phyloP scores from a whole-genome alignment of 2,888 invertebrate species.

The Dorcus parallelipipedus region DNA sequence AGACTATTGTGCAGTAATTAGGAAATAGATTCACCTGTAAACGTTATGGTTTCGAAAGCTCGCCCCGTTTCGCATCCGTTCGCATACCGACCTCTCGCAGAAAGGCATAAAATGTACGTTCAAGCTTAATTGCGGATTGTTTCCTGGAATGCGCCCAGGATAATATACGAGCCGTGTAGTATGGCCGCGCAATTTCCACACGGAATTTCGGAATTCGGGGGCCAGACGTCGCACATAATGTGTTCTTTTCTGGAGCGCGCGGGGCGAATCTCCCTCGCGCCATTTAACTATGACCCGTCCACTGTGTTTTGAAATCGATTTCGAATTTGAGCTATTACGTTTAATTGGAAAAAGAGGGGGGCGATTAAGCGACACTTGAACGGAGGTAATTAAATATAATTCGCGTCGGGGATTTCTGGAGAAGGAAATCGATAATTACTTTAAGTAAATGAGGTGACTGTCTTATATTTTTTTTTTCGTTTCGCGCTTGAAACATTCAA shows the following conservation, averaged over 20 bases:
- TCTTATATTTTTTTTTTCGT: too few relatives aligned
- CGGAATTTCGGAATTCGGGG: constrained; percentile 32
- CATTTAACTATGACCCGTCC: constrained; percentile 24
- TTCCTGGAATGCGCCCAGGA: constrained; percentile 23
- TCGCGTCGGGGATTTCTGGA: too few relatives aligned
- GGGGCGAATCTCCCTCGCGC: constrained; percentile 34
- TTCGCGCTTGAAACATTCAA: too few relatives aligned
- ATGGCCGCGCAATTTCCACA: constrained; percentile 27
- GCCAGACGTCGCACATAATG: constrained; percentile 31
- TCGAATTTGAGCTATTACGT: too few relatives aligned
- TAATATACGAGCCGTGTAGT: constrained; percentile 25
- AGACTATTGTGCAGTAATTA: constrained; percentile 18
- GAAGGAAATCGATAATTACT: too few relatives aligned
- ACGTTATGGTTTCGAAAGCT: constrained; percentile 4
- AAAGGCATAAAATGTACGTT: constrained; percentile 24
- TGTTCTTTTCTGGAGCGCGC: constrained; percentile 34
- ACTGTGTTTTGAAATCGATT: neutral
- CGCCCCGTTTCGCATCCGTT: constrained; percentile 8
- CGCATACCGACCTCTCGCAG: constrained; percentile 10
- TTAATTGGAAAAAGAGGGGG: too few relatives aligned
- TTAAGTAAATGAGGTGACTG: too few relatives aligned
- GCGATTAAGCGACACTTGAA: too few relatives aligned
- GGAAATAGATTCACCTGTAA: constrained; percentile 7
- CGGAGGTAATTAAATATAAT: too few relatives aligned
- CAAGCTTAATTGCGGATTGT: constrained; percentile 30